Percentiles rank a stretch among this genome's conserved stretches.
Conservation (phyloP, 2,113 vertebrate species). For the Muntiacus muntjak region DNA sequence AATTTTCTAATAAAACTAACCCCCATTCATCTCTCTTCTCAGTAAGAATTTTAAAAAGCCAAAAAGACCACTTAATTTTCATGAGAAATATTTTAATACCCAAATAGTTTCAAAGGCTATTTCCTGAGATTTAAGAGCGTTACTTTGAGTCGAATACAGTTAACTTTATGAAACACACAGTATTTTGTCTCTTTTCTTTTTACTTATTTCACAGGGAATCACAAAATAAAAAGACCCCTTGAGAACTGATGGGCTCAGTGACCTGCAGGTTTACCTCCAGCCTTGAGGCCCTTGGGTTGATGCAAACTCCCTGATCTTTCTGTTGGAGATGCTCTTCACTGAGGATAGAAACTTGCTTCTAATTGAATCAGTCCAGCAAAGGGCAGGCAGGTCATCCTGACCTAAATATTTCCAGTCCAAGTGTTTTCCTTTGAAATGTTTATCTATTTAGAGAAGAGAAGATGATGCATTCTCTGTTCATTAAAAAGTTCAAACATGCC, state of each 20-base stretch:
- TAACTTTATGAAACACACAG: background rate
- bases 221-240: background rate
- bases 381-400: constrained; percentile 31
- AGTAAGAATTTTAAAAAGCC: background rate
- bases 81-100: constrained; percentile 1
- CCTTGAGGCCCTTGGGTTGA: background rate
- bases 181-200: constrained; percentile 12
- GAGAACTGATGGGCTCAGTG: background rate
- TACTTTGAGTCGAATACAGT: background rate
- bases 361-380: background rate
- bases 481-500: background rate
- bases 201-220: background rate
- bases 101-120: background rate
- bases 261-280: background rate
- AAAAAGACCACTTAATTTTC: background rate
- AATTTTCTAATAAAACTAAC: background rate
- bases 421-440: constrained; percentile 26
- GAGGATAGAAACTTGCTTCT: background rate
- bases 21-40: background rate
- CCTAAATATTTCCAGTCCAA: constrained; percentile 14
- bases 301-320: background rate
- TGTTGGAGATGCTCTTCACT: background rate
- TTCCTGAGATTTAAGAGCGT: constrained; percentile 4
- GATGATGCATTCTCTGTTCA: background rate
- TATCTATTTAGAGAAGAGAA: background rate